Evolutionary conservation across 2,888 invertebrate species (phyloP), one percentile per base, ranked within the genome.

Genomic region (Eucera pruinosa): DNA sequence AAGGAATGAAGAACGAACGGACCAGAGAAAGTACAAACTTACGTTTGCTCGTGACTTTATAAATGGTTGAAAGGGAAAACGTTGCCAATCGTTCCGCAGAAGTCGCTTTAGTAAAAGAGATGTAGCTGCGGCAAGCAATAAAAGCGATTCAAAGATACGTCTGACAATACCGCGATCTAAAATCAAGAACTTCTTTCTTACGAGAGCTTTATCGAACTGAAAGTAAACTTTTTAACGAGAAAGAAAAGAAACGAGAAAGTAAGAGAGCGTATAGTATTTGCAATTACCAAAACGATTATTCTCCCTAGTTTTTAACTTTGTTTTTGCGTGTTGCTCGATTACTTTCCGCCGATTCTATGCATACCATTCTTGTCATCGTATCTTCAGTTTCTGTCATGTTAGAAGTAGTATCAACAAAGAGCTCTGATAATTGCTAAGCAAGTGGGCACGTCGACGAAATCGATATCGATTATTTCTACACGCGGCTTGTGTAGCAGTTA

Each of bases 41-140:
- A 39, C 2, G 41, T 52, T 58, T 36, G 57, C 30, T 4, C 9
- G 20, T 13, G 1, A 30, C 2, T 47, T 50, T 33, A 15, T 33
- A 18, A 15, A 62, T 23, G n/a, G n/a, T n/a, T n/a, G 11, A 30
- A 52, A 20, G 41, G 13, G 6, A 45, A 39, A 33, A 36, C 45
- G 18, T 36, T 18, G 23, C 7, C 80, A 73, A 84, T 84, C 84
- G 77, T 80, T 78, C 72, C 61, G 58, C 47, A 27, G 65, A 79
- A 78, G 74, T 68, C 48, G 50, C 52, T 54, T 58, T 70, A 78
- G 78, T 27, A 13, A 75, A 66, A 74, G 72, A 73, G 75, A 65
- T 25, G 65, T 74, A 55, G 75, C 75, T 60, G 20, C 58, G n/a
- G n/a, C 7, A 18, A 30, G n/a, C 7, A 27, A 65, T 66, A 15